Percentiles rank a stretch among this genome's conserved stretches.
Conservation (phyloP, 2,113 vertebrate genomes). For the Zapornia atra region DNA sequence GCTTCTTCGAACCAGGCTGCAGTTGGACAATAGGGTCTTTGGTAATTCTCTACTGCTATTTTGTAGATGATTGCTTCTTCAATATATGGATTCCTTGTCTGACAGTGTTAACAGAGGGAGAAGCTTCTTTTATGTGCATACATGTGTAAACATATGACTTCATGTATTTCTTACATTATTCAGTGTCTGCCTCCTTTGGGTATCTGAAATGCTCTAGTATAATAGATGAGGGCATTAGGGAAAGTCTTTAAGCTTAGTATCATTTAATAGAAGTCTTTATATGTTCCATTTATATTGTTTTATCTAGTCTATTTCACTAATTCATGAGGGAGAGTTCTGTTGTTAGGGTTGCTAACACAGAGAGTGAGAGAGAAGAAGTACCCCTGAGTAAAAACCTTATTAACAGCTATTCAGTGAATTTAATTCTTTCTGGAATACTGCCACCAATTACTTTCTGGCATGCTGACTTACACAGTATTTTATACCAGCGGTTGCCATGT, state of each 20-base stretch:
- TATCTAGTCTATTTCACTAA: slow-evolving; percentile 69
- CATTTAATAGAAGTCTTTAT: slow-evolving; percentile 71
- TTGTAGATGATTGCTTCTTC: neutral
- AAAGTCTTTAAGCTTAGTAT: slow-evolving; percentile 57
- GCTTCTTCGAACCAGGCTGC: neutral
- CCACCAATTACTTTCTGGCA: slow-evolving; percentile 62
- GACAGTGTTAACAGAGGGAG: neutral
- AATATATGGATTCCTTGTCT: neutral
- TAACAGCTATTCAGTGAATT: slow-evolving; percentile 68
- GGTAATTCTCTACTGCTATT: neutral
- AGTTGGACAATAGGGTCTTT: neutral
- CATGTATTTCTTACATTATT: neutral
- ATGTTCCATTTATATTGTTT: slow-evolving; percentile 70
- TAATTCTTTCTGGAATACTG: slow-evolving; percentile 72
- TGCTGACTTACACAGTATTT: slow-evolving; percentile 49
- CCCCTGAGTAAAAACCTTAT: slow-evolving; percentile 70
- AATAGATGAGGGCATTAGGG: slow-evolving; percentile 25
- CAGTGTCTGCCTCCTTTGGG: neutral
- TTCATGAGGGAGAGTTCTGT: slow-evolving; percentile 54
- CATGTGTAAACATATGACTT: neutral
- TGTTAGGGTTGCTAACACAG: slow-evolving; percentile 55
- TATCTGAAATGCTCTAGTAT: neutral
- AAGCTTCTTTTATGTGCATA: neutral
- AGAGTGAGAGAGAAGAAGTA: neutral
- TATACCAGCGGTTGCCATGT: slow-evolving; percentile 36